These are phyloP conservation scores for Synergus laeviventris DNA, from an alignment of 2,888 invertebrate genomes.

Conservation along the genomic window DNA sequence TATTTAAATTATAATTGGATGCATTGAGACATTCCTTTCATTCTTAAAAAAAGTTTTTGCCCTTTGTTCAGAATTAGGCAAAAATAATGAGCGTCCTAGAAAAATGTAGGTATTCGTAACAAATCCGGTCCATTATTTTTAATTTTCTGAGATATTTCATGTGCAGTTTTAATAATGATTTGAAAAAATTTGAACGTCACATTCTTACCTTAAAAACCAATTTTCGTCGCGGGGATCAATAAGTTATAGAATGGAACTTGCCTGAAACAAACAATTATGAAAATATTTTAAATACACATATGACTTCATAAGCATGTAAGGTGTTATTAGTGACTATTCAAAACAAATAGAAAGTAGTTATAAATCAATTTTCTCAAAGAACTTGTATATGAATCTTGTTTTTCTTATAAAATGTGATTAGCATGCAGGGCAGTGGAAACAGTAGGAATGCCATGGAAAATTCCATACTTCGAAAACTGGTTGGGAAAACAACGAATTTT, in stretches of 20 bases:
- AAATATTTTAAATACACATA: neutral
- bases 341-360: neutral
- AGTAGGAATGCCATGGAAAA: too few species aligned
- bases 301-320: neutral
- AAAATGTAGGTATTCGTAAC: too few species aligned
- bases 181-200: neutral
- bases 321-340: neutral
- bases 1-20: neutral
- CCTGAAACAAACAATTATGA: conserved; percentile 4
- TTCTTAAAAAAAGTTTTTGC: neutral
- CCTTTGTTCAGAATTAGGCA: too few species aligned
- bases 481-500: too few species aligned
- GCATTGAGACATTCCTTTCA: neutral
- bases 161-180: neutral
- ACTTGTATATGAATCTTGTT: too few species aligned
- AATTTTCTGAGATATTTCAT: too few species aligned
- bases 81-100: too few species aligned
- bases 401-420: too few species aligned
- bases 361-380: neutral
- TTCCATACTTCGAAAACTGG: too few species aligned
- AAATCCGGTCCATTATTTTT: neutral
- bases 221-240: neutral
- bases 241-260: conserved; percentile 4
- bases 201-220: conserved; percentile 16
- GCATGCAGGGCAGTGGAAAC: too few species aligned